Percentiles rank a stretch among this genome's conserved stretches.
Conservation (phyloP, 2,797 vertebrate genomes). For the Protonibea diacanthus region DNA sequence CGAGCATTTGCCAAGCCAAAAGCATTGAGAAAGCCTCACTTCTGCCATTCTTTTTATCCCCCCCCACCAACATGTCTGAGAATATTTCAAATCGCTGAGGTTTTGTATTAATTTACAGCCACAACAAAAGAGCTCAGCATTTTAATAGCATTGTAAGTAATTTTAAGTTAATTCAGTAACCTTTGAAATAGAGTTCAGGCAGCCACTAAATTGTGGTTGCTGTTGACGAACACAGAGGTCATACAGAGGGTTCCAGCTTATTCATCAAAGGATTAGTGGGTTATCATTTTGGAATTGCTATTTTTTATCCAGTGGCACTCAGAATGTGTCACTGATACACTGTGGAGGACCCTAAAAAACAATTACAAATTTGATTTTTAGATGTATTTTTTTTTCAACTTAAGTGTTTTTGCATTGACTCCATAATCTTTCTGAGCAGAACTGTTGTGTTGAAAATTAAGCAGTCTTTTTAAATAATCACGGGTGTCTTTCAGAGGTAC, state of each 20-base stretch:
- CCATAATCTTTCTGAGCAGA: background rate
- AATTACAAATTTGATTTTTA: constrained; percentile 48
- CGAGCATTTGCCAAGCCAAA: constrained; percentile 91
- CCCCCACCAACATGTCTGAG: constrained; percentile 65
- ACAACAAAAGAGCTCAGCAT: constrained; percentile 93
- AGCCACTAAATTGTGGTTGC: constrained; percentile 90
- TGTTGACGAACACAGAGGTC: constrained; percentile 81
- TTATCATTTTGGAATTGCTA: constrained; percentile 66
- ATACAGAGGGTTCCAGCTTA: constrained; percentile 73
- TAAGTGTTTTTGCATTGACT: constrained; percentile 2
- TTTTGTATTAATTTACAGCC: constrained; percentile 98
- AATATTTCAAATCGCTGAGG: constrained; percentile 93
- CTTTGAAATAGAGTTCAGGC: constrained; percentile 93
- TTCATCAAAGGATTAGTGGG: constrained; percentile 74
- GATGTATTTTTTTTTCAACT: constrained; percentile 35
- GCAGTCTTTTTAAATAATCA: constrained; percentile 18
- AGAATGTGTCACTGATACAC: constrained; percentile 62
- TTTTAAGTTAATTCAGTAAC: constrained; percentile 98
- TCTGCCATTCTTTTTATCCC: constrained; percentile 62
- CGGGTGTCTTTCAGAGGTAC: constrained; percentile 16
- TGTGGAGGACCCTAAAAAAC: constrained; percentile 49
- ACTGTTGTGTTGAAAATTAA: constrained; percentile 26
- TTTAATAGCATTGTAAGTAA: constrained; percentile 96
- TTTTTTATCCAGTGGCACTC: constrained; percentile 62
- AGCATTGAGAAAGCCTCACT: constrained; percentile 92